These are phyloP conservation scores for Drosophila paramelanica DNA, from an alignment of 2,888 invertebrate genomes.

Conservation along the genomic window DNA sequence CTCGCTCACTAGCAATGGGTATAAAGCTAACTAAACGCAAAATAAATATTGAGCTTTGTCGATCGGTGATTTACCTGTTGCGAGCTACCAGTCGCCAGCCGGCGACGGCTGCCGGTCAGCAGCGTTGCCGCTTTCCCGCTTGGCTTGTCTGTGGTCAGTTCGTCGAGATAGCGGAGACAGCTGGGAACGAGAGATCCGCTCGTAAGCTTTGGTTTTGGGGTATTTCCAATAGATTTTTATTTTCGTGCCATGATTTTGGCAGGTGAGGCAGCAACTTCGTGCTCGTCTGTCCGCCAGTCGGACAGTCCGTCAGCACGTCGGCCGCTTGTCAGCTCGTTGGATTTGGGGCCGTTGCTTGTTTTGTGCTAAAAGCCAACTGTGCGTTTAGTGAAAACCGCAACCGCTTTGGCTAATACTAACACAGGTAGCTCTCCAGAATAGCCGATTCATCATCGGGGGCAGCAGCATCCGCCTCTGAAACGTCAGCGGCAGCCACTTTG, in stretches of 20 bases:
- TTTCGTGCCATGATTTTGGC: constrained; percentile 33
- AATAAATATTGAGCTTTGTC: constrained; percentile 32
- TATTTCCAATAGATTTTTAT: constrained; percentile 40
- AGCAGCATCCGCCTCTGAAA: constrained; percentile 3
- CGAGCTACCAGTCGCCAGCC: neutral
- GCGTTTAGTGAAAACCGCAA: constrained; percentile 23
- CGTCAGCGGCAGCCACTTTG: neutral
- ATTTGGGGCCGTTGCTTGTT: constrained; percentile 2
- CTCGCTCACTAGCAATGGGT: constrained; percentile 16
- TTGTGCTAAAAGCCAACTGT: constrained; percentile 31
- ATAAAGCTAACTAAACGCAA: constrained; percentile 26
- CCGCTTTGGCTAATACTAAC: neutral
- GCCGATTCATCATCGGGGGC: constrained; percentile 5
- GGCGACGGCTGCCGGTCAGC: neutral
- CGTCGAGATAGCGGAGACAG: constrained; percentile 3
- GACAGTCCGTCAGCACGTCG: neutral
- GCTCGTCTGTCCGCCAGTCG: neutral
- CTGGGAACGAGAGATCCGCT: neutral
- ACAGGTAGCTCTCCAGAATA: neutral
- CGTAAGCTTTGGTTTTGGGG: constrained; percentile 25
- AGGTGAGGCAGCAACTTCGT: constrained; percentile 20
- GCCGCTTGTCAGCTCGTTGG: neutral
- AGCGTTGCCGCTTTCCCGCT: neutral
- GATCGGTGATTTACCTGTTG: constrained; percentile 46
- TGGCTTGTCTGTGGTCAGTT: constrained; percentile 55